Percentiles rank a stretch among this genome's conserved stretches.
Evolutionary conservation across 2,797 vertebrate species (phyloP).

Genomic region (Poecilia picta): DNA sequence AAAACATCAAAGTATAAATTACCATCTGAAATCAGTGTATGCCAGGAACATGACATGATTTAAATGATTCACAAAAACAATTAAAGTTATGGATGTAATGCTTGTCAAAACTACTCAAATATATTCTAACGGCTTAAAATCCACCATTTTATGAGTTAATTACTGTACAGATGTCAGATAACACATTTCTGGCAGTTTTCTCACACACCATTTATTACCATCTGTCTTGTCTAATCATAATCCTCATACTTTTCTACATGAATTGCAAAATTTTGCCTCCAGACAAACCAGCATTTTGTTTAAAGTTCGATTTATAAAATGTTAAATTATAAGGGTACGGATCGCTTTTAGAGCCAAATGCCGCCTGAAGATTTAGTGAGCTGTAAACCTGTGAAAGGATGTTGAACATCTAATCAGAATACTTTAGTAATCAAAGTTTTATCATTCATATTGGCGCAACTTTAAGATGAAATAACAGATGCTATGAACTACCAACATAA

Average conservation of each 20-base stretch:
- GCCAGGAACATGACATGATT: conserved; percentile 2
- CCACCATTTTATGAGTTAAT: not conserved
- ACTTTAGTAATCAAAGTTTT: not conserved
- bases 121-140: conserved; percentile 5
- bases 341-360: not conserved
- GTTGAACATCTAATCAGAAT: not conserved
- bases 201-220: not conserved
- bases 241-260: not conserved
- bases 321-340: not conserved
- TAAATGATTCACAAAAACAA: conserved; percentile 13
- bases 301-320: not conserved
- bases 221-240: conserved; percentile 12
- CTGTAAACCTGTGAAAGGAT: not conserved
- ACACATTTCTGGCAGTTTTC: conserved; percentile 10
- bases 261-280: not conserved
- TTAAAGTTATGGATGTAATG: conserved; percentile 4
- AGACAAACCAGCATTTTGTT: not conserved
- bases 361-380: not conserved
- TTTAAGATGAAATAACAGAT: not conserved
- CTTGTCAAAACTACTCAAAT: conserved; percentile 16
- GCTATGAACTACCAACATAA: not conserved
- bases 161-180: conserved; percentile 2
- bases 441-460: not conserved
- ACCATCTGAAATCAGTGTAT: conserved; percentile 18
- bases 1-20: conserved; percentile 31